Base-by-base conservation (phyloP, 2,797 vertebrate species). In the Miichthys miiuy region DNA sequence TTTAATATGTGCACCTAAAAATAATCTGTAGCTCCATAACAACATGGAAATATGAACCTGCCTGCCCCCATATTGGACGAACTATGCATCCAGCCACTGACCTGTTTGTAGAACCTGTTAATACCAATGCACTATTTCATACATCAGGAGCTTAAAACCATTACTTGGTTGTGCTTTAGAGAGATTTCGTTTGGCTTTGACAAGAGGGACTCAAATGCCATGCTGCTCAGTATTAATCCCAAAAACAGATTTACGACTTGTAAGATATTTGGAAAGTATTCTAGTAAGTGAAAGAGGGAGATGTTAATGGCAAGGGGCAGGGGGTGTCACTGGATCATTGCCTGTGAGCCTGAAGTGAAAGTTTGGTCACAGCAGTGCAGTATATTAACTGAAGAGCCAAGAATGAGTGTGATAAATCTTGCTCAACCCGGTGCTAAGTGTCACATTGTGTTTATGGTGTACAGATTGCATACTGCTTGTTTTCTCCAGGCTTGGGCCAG, bases 391-490 rank as follows among this genome's bases (percentile, higher is more conserved):
- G 80, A 79, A 67, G 82, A 81, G 91, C 87, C 85, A 89, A 89
- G 87, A 88, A 89, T 91, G 85, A 50, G 85, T 54, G 82, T 25
- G 79, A 89, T 91, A 91, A 91, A 93, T 94, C 88, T 90, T 60
- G 61, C 84, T 87, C 82, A 87, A 81, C 87, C 74, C 57, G 30
- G 79, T 89, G 88, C 87, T 84, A 90, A 87, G 89, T 90, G 88
- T 91, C 88, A 90, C 76, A 86, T 92, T 90, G 90, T 93, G 89
- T 93, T 93, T 91, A 91, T 89, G 84, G 90, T 72, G 83, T 91
- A 85, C 89, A 92, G 86, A 91, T 90, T 91, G 87, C 90, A 87
- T 75, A 81, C 84, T 83, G 86, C 83, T 89, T 90, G 75, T 89
- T 85, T 88, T 90, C 86, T 88, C 68, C 75, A 57, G 69, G 72